A percentile compares a stretch with the other conserved stretches of the same genome.
phyloP scores from a whole-genome alignment of 2,888 invertebrate species.

The Ochropacha duplaris region DNA sequence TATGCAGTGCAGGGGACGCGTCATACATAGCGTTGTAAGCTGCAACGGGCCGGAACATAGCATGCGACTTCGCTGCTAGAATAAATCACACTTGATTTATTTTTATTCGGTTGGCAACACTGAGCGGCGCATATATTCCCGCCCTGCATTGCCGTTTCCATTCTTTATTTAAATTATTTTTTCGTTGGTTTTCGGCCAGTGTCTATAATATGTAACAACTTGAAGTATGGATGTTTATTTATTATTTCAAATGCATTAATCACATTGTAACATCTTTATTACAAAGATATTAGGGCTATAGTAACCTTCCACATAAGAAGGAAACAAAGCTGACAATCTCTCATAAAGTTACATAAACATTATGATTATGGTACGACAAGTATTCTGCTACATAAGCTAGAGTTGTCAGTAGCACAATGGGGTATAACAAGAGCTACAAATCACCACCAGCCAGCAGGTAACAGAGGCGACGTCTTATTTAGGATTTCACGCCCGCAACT shows the following conservation, averaged over 20 bases:
- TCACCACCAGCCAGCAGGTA: constrained; percentile 28
- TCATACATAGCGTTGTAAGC: constrained; percentile 45
- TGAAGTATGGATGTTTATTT: not conserved
- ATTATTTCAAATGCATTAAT: not conserved
- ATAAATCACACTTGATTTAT: constrained; percentile 81
- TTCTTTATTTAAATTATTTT: constrained; percentile 65
- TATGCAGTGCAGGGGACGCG: constrained; percentile 42
- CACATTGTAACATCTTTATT: not conserved
- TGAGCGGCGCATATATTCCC: constrained; percentile 50
- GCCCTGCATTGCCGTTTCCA: constrained; percentile 50
- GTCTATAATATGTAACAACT: not conserved
- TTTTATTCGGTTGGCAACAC: constrained; percentile 76
- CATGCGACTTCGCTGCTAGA: constrained; percentile 57
- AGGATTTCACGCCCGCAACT: constrained; percentile 38
- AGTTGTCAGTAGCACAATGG: constrained; percentile 35
- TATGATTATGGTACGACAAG: not conserved
- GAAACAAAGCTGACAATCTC: not conserved
- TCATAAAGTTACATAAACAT: not conserved
- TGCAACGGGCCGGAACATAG: constrained; percentile 51
- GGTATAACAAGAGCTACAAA: constrained; percentile 53
- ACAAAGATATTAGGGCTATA: not conserved
- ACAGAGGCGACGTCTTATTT: constrained; percentile 34
- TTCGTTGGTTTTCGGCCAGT: constrained; percentile 40
- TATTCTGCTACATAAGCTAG: constrained; percentile 17
- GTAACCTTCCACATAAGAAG: not conserved